Evolutionary conservation across 2,113 vertebrate species (phyloP), one percentile per base, ranked within the genome.

Genomic region (Fregata magnificens): DNA sequence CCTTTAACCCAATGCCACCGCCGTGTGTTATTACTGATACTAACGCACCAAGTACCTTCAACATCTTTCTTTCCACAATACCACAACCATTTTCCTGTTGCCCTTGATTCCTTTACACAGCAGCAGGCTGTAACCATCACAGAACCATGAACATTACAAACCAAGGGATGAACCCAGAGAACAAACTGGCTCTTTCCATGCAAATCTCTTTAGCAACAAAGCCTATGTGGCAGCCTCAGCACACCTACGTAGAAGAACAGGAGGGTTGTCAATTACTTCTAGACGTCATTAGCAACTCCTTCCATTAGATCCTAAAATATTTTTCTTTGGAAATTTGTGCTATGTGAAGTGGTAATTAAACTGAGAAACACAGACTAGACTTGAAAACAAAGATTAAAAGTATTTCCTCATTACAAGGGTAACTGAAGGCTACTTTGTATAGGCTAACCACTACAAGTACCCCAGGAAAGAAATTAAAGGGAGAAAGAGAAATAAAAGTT

Each of bases 141-240:
- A 17, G 53, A 45, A 3, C 82, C 44, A 22, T 0, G 2, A 26
- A 8, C 47, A 6, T 13, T 11, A 42, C 56, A 47, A 53, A 9
- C 17, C 53, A 18, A 32, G 38, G 36, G 59, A 24, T 19, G 53
- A 29, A 78, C 49, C 21, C 44, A 62, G 45, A 21, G 38, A 59
- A 47, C 34, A 34, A 26, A 47, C 2, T 13, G 53, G 42, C 45
- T 65, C 21, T 52, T 49, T 17, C 26, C 45, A 15, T 5, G 11
- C 22, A 70, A 53, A 6, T 19, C 28, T 7, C 38, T 65, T 29
- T 2, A 22, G 31, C 55, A 29, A 6, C 56, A 52, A 40, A 63
- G 42, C n/a, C 31, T 5, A 0, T 0, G 10, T 2, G 2, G 52
- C 65, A 58, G 58, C 31, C 44, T 12, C 32, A 16, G 25, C 32